Conservation (phyloP, 1,140 invertebrate species). For the Tyrophagus putrescentiae region DNA sequence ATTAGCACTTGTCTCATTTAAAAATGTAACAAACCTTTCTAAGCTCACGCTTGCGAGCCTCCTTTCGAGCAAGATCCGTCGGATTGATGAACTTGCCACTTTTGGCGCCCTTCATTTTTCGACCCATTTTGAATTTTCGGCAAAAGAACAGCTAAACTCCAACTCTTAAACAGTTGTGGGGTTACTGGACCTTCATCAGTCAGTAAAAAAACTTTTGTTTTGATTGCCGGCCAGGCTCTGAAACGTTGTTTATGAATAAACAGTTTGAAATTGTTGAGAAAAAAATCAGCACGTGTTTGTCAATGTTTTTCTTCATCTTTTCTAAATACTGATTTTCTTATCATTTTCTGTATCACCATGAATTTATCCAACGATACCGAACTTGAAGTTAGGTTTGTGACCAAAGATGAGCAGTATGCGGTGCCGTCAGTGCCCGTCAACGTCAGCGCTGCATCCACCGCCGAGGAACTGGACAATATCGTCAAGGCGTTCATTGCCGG, state of each 20-base stretch:
- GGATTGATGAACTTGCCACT: slow-evolving; percentile 99
- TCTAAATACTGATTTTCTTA: too few species aligned
- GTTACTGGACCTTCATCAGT: too few species aligned
- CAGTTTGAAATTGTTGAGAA: too few species aligned
- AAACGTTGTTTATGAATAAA: too few species aligned
- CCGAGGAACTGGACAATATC: slow-evolving; percentile 2
- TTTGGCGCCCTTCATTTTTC: slow-evolving; percentile 95
- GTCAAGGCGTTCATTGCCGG: not conserved
- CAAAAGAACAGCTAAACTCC: not conserved
- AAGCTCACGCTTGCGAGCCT: slow-evolving; percentile 87
- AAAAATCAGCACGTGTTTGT: too few species aligned
- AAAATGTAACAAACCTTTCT: slow-evolving; percentile 50
- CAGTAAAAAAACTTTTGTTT: too few species aligned
- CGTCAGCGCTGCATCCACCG: not conserved
- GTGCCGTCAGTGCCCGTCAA: slow-evolving; percentile 5
- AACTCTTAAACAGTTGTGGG: too few species aligned
- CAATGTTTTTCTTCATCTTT: too few species aligned
- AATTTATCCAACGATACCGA: too few species aligned
- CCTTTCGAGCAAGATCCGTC: slow-evolving; percentile 92
- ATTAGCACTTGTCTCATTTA: slow-evolving; percentile 2
- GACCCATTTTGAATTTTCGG: slow-evolving; percentile 38
- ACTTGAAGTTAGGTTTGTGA: slow-evolving; percentile 11
- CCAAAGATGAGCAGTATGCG: slow-evolving; percentile 17
- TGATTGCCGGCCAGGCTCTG: too few species aligned
- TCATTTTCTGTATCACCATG: too few species aligned